These are phyloP conservation scores for Gnathonemus echidnorhynchus DNA, from an alignment of 2,113 vertebrate genomes.

Conservation along the genomic window DNA sequence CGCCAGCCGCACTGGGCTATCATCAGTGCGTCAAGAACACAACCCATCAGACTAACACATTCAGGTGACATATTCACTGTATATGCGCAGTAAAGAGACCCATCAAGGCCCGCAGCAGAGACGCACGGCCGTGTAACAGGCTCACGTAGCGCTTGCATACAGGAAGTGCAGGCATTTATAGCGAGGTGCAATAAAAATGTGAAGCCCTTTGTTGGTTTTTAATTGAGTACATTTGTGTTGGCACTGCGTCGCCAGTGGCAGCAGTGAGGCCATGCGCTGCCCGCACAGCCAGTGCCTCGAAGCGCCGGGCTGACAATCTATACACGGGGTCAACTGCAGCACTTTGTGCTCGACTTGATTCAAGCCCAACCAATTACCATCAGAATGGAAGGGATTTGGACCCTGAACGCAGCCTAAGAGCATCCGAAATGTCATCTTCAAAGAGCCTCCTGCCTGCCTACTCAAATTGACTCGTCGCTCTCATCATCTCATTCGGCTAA, in stretches of 20 bases:
- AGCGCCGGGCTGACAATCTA: neutral
- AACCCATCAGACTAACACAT: neutral
- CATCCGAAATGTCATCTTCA: constrained; percentile 14
- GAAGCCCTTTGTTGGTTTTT: neutral
- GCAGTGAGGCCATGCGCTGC: neutral
- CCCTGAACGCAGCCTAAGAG: neutral
- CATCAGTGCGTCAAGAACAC: neutral
- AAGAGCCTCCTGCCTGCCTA: neutral
- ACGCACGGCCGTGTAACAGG: neutral
- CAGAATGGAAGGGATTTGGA: constrained; percentile 7
- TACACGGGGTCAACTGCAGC: constrained; percentile 5
- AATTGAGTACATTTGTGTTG: neutral
- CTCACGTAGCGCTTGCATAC: neutral
- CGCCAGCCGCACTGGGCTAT: neutral
- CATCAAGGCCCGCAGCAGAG: neutral
- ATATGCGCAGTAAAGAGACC: neutral
- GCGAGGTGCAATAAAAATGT: neutral
- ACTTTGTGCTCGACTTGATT: neutral
- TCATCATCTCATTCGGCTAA: neutral
- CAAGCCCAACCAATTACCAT: constrained; percentile 1
- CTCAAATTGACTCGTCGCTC: neutral
- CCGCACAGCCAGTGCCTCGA: neutral
- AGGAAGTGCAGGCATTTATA: neutral
- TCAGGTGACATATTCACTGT: neutral
- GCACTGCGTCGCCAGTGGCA: neutral